Percentiles rank a stretch among this genome's conserved stretches.
Evolutionary conservation across 2,888 invertebrate genomes (phyloP).

Genomic region (Marronus borbonicus): DNA sequence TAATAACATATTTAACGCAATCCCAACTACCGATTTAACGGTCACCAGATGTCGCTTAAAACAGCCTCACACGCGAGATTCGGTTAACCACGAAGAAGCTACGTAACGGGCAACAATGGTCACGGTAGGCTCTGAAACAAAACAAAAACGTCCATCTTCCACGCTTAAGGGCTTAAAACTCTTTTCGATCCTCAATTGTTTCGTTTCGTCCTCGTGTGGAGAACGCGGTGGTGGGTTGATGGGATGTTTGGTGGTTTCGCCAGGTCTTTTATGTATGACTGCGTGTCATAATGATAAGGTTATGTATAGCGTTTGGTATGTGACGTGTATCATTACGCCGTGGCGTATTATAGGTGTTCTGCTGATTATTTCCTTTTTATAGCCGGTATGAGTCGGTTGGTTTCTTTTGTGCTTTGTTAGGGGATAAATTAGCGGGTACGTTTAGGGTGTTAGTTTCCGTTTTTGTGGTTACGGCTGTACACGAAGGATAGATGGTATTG

Average conservation of each 20-base stretch:
- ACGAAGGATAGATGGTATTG: not conserved
- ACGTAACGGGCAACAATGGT: not conserved
- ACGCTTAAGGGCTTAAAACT: not conserved
- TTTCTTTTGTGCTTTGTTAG: not conserved
- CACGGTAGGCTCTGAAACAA: not conserved
- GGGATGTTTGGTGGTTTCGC: not conserved
- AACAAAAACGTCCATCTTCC: not conserved
- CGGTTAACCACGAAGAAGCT: constrained; percentile 2
- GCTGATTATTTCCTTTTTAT: not conserved
- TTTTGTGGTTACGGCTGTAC: not conserved
- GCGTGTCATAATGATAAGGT: constrained; percentile 9
- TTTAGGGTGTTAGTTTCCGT: constrained; percentile 11
- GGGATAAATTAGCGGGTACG: not conserved
- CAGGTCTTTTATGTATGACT: constrained; percentile 9
- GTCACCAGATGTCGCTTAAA: not conserved
- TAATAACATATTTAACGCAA: no score
- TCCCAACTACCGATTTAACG: not conserved
- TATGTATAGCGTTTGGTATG: not conserved
- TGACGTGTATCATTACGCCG: not conserved
- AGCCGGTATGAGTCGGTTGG: not conserved
- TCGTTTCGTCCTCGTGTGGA: not conserved
- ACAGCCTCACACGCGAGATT: not conserved
- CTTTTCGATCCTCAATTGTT: no score
- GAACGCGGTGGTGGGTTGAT: not conserved
- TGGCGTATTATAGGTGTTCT: not conserved